phyloP scores from a whole-genome alignment of 2,888 invertebrate species.

The Ophion ellenae region DNA sequence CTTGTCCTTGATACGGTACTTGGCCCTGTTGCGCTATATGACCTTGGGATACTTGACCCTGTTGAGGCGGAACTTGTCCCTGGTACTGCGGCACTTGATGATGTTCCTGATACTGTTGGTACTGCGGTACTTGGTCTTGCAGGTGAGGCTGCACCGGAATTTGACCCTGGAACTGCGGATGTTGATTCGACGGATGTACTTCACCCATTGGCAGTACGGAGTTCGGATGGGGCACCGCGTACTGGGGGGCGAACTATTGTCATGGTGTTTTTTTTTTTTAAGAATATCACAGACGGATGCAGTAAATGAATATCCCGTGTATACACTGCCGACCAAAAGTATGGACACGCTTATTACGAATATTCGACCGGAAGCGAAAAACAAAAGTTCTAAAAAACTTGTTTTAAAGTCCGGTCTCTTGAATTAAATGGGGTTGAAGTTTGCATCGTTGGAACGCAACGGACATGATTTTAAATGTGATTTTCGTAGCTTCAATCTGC shows the following conservation, averaged over 20 bases:
- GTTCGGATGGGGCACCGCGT: constrained; percentile 65
- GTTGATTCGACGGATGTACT: constrained; percentile 61
- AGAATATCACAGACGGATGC: too few species aligned
- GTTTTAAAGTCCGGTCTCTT: too few species aligned
- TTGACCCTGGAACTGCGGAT: constrained; percentile 71
- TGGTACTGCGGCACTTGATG: constrained; percentile 68
- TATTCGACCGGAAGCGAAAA: constrained; percentile 13
- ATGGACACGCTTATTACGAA: too few species aligned
- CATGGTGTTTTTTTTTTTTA: not conserved
- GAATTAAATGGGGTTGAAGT: too few species aligned
- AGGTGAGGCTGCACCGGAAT: constrained; percentile 65
- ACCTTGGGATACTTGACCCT: constrained; percentile 68
- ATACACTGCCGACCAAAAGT: too few species aligned
- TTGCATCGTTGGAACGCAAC: too few species aligned
- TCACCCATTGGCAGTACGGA: constrained; percentile 66
- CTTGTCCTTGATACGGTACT: constrained; percentile 67
- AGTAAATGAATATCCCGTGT: too few species aligned
- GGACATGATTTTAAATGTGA: too few species aligned
- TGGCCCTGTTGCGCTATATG: constrained; percentile 57
- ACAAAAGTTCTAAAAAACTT: not conserved
- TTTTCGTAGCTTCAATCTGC: too few species aligned
- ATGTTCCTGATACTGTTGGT: constrained; percentile 62
- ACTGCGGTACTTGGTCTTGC: constrained; percentile 58
- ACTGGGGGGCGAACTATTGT: constrained; percentile 74
- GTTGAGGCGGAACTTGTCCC: constrained; percentile 29